Evolutionary conservation across 1,140 invertebrate genomes (phyloP), one percentile per base, ranked within the genome.

Genomic region (Lepidostoma basale): DNA sequence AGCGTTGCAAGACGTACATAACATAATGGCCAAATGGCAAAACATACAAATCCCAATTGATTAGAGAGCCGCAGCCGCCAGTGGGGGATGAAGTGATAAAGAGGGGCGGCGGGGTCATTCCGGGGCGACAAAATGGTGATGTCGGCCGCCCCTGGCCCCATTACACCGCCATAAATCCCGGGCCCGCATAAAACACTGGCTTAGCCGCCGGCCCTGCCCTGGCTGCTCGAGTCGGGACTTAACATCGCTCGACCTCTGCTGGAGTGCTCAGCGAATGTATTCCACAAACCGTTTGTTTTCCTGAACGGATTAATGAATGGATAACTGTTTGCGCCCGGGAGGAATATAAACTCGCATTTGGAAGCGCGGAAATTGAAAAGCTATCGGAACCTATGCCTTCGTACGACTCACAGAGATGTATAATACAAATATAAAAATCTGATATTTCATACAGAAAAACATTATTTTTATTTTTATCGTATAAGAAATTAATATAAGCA

Each of bases 151-250:
- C 58, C 69, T 71, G 64, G 64, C 69, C 69, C 65, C 69, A 71
- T 71, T 67, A 71, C 64, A 59, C 47, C 58, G 42, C 69, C 69
- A 71, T 71, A 71, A 71, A 71, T 71, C 69, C 59, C 28, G 45
- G 14, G 26, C 14, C 8, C 28, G 42, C 62, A 36, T 52, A 36
- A 49, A 49, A 36, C 25, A 64, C 62, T 14, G 45, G 44, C 44
- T 64, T 49, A 52, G 62, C 18, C 44, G 23, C 44, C 44, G 16
- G 14, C 16, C 14, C 16, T 16, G 44, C 5, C 44, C 14, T 12
- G 44, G 23, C 44, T 12, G 16, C 44, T 20, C 44, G 49, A 54
- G 22, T n/a, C 23, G 25, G 23, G 49, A 54, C 49, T 54, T 54
- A 54, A 28, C 49, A 54, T 30, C 12, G n/a, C 25, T 25, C 10